A percentile compares a stretch with the other conserved stretches of the same genome.
phyloP scores from a whole-genome alignment of 2,113 vertebrate genomes.

The Myocastor coypus region DNA sequence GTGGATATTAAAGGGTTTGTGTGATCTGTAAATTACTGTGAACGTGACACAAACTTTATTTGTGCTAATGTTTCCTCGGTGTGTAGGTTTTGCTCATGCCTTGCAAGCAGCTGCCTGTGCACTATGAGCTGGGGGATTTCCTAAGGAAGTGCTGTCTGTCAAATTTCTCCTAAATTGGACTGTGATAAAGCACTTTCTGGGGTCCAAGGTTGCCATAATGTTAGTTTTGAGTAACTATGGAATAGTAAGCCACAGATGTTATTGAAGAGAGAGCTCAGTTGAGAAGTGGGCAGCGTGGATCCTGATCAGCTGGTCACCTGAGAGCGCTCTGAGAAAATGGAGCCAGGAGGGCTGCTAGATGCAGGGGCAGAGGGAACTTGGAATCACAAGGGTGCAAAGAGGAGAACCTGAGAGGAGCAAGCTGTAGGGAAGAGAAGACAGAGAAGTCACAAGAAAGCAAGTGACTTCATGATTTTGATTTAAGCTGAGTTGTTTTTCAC shows the following conservation, averaged over 20 bases:
- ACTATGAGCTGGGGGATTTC: not conserved
- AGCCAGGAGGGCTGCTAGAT: not conserved
- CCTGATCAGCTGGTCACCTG: not conserved
- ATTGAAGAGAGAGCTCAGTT: not conserved
- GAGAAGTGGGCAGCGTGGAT: not conserved
- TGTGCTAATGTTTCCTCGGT: slow-evolving; percentile 5
- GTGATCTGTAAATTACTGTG: not conserved
- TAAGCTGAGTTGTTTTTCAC: not conserved
- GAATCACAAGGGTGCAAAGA: not conserved
- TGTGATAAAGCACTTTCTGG: not conserved
- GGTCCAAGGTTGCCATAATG: not conserved
- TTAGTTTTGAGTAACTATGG: not conserved
- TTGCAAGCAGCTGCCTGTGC: not conserved
- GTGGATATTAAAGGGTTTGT: not conserved
- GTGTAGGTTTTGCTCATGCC: not conserved
- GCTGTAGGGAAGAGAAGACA: not conserved
- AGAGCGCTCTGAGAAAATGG: not conserved
- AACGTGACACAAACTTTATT: not conserved
- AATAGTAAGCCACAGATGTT: not conserved
- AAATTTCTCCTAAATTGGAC: not conserved
- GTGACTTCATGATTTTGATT: not conserved
- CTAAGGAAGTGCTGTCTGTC: not conserved
- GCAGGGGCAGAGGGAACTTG: not conserved
- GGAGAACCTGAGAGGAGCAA: not conserved
- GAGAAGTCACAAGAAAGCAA: not conserved